Evolutionary conservation across 2,888 invertebrate species (phyloP), one percentile per base, ranked within the genome.

Genomic region (Microdon myrmicae): DNA sequence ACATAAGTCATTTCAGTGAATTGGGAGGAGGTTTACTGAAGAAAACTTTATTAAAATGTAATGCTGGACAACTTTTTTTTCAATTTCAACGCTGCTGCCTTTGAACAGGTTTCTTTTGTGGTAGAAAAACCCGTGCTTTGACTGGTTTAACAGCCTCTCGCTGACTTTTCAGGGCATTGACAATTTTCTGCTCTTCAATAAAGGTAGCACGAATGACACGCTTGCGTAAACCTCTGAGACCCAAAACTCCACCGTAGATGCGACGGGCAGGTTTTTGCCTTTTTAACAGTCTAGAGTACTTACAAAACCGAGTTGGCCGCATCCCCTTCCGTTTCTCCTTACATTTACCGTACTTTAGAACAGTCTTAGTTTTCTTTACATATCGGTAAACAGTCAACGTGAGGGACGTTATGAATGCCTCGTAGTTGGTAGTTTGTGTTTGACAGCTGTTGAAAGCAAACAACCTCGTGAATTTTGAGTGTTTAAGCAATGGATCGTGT

Each of bases 301-400:
- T 91, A 78, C 90, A 89, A 0, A 96, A 94, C 60, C 96, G 86
- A 9, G 95, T 92, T 37, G 95, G 93, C 71, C 90, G 88, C 76
- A 96, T 93, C 74, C 96, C 94, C 72, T 92, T 88, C 31, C 96
- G 86, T 76, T 91, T 93, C 74, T 90, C 90, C 82, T 96, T 94
- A 84, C 96, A 96, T 76, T 91, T 89, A 68, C 96, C 96, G 82
- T 96, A 97, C 85, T 89, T 92, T 47, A 96, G 95, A 79, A 95
- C 89, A 82, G 90, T 90, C 84, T 92, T 94, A 61, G 90, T 88
- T 81, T 97, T 97, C 83, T 97, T 96, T 47, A 92, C 86, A 82
- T 97, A 96, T 74, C 96, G 92, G 78, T 95, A 96, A 0, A 96
- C 96, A n/a, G n/a, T n/a, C n/a, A n/a, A n/a, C n/a, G n/a, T n/a